Evolutionary conservation across 2,113 vertebrate species (phyloP).

Genomic region (Aix galericulata): DNA sequence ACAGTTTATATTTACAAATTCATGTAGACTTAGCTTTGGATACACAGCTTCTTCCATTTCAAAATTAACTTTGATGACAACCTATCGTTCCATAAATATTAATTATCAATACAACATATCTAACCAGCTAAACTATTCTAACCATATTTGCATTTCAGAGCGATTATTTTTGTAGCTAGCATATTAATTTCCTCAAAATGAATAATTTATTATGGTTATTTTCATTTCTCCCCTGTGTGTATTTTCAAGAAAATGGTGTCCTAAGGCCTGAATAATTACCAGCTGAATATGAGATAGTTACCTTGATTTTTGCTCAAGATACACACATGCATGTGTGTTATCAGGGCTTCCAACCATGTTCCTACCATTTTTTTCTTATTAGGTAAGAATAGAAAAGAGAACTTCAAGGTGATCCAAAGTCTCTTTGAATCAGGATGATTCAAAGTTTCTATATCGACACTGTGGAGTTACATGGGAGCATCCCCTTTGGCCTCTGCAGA

Average conservation of each 20-base stretch:
- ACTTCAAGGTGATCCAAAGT: not conserved
- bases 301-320: slow-evolving; percentile 15
- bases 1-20: not conserved
- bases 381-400: not conserved
- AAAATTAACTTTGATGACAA: not conserved
- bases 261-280: slow-evolving; percentile 46
- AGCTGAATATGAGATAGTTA: not conserved
- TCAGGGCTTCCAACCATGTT: not conserved
- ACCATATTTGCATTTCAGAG: slow-evolving; percentile 31
- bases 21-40: not conserved
- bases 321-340: not conserved
- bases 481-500: not conserved
- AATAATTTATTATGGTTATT: slow-evolving; percentile 53
- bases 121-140: slow-evolving; percentile 9
- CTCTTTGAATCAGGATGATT: not conserved
- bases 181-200: slow-evolving; percentile 43
- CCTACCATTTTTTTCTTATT: not conserved
- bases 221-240: slow-evolving; percentile 20
- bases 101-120: not conserved
- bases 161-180: slow-evolving; percentile 13
- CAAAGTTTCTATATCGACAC: not conserved
- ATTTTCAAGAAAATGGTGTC: slow-evolving; percentile 44
- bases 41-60: too few relatives aligned
- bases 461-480: not conserved
- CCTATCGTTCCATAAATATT: not conserved